Conservation (phyloP, 2,797 vertebrate species). For the Falco concolor region DNA sequence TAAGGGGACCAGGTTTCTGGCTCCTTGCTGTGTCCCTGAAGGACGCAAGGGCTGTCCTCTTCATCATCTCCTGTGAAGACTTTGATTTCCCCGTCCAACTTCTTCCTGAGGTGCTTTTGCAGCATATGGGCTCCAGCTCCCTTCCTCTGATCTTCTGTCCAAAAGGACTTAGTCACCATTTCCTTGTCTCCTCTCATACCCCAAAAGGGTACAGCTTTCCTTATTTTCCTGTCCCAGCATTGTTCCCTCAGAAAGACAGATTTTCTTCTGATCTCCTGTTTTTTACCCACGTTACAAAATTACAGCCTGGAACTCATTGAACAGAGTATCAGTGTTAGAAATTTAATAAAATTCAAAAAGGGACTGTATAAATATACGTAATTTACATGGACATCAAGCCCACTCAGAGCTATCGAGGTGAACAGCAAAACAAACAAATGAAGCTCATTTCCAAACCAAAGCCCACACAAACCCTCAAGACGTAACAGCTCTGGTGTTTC, state of each 20-base stretch:
- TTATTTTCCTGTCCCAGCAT: not conserved
- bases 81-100: not conserved
- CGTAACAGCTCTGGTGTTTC: not conserved
- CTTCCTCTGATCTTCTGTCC: not conserved
- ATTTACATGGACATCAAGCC: not conserved
- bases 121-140: not conserved
- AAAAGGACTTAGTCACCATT: not conserved
- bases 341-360: not conserved
- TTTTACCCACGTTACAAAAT: not conserved
- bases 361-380: not conserved
- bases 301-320: not conserved
- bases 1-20: not conserved
- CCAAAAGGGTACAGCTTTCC: not conserved
- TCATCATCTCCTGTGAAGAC: not conserved
- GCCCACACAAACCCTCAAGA: not conserved
- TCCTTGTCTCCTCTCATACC: not conserved
- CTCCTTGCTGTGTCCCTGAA: not conserved
- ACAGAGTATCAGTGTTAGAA: not conserved
- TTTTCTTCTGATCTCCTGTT: not conserved
- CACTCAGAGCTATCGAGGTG: not conserved
- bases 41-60: not conserved
- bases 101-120: not conserved
- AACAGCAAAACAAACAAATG: slow-evolving; percentile 18
- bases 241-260: not conserved
- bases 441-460: not conserved